Conservation (phyloP, 2,888 invertebrate genomes). For the Drosophila monieri region DNA sequence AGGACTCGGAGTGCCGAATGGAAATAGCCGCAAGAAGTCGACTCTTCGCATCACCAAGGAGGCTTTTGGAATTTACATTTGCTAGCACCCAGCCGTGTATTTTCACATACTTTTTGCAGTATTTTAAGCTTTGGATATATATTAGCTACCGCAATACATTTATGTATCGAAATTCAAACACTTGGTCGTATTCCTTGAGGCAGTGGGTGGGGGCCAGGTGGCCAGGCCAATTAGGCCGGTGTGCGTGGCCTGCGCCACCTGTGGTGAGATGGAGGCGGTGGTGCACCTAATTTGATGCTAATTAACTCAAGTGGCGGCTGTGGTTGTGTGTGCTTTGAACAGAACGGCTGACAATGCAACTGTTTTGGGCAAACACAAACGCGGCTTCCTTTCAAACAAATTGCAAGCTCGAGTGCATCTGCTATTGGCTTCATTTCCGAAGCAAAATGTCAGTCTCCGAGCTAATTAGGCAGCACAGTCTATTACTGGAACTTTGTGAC, state of each 20-base stretch:
- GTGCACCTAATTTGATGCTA: background rate
- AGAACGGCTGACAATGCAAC: slow-evolving; percentile 18
- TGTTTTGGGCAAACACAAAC: background rate
- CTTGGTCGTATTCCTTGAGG: background rate
- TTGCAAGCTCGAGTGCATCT: background rate
- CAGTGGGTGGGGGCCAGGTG: background rate
- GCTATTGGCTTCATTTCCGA: background rate
- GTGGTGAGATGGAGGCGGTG: background rate
- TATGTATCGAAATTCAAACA: background rate
- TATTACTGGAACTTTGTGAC: too few species aligned
- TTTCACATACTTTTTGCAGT: too few species aligned
- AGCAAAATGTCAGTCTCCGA: background rate
- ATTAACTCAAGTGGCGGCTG: slow-evolving; percentile 1
- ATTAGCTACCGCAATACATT: too few species aligned
- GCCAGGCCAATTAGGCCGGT: background rate
- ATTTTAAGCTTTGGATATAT: too few species aligned
- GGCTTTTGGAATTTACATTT: background rate
- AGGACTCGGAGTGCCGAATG: background rate
- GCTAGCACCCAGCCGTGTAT: background rate
- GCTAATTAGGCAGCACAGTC: too few species aligned
- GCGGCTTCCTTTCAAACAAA: background rate
- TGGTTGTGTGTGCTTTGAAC: slow-evolving; percentile 6
- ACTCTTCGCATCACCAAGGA: background rate
- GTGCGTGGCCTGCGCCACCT: background rate
- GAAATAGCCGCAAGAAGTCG: background rate